A percentile compares a stretch with the other conserved stretches of the same genome.
These are phyloP conservation scores for Eremobia ochroleuca DNA, from an alignment of 2,888 invertebrate genomes.

Conservation along the genomic window DNA sequence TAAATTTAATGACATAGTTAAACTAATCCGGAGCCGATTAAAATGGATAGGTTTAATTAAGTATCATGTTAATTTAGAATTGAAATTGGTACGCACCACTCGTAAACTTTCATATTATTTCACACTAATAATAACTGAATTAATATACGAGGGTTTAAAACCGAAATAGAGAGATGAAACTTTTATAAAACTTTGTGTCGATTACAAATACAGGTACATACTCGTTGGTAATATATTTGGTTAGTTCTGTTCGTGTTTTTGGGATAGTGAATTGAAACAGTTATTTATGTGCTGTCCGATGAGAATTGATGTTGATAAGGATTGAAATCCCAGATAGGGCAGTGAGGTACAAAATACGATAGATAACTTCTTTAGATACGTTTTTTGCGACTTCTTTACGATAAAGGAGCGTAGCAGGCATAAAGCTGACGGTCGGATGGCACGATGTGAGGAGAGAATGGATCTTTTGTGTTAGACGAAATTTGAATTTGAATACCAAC, in stretches of 20 bases:
- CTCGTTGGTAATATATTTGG: constrained; percentile 38
- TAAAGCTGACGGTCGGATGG: constrained; percentile 52
- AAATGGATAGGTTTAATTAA: constrained; percentile 65
- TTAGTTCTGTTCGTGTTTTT: constrained; percentile 42
- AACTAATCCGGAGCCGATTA: constrained; percentile 55
- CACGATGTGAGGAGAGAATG: constrained; percentile 58
- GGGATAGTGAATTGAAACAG: constrained; percentile 50
- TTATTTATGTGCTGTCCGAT: constrained; percentile 58
- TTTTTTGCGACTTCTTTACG: constrained; percentile 65
- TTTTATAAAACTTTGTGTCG: constrained; percentile 58
- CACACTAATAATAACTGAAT: constrained; percentile 63
- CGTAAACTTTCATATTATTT: constrained; percentile 61
- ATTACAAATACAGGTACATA: constrained; percentile 28
- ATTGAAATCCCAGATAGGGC: constrained; percentile 59
- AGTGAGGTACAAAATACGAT: constrained; percentile 66
- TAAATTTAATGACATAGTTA: constrained; percentile 40
- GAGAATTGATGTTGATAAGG: constrained; percentile 61
- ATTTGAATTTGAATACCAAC: constrained; percentile 67
- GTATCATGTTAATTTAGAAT: constrained; percentile 54
- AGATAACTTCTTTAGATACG: constrained; percentile 64
- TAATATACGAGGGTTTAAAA: constrained; percentile 57
- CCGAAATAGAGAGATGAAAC: constrained; percentile 48
- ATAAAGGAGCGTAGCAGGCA: constrained; percentile 54
- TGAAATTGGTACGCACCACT: constrained; percentile 45
- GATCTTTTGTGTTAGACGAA: constrained; percentile 62